A percentile compares a stretch with the other conserved stretches of the same genome.
phyloP scores from a whole-genome alignment of 2,797 vertebrate species.

The Megalops cyprinoides region DNA sequence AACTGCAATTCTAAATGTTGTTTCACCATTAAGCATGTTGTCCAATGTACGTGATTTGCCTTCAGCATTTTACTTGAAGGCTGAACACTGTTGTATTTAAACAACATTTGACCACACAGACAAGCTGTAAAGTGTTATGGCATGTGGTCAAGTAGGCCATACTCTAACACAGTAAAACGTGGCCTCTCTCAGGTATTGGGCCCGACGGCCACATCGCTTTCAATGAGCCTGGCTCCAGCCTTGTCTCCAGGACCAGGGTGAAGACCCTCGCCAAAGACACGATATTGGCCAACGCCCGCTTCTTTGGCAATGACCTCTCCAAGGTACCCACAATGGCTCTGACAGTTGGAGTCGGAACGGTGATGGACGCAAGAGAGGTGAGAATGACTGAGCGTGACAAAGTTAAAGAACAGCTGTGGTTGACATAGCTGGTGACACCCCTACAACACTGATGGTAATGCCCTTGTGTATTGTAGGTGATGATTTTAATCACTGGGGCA shows the following conservation, averaged over 20 bases:
- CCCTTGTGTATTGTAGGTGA: conserved; percentile 74
- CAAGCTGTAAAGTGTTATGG: neutral
- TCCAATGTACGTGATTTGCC: too few species aligned
- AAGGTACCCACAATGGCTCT: conserved; percentile 97
- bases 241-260: conserved; percentile 91
- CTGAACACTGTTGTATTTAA: neutral
- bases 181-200: conserved; percentile 83
- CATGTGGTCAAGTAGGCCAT: too few species aligned
- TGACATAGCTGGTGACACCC: too few species aligned
- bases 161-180: neutral
- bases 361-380: conserved; percentile 97
- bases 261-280: conserved; percentile 96
- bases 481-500: conserved; percentile 95
- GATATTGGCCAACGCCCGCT: conserved; percentile 92
- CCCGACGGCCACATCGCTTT: conserved; percentile 97
- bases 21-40: too few species aligned
- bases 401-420: too few species aligned
- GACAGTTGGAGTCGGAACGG: conserved; percentile 95
- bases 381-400: neutral
- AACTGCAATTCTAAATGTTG: too few species aligned
- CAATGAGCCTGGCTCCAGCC: conserved; percentile 94
- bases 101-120: too few species aligned
- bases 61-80: too few species aligned
- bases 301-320: conserved; percentile 89
- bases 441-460: neutral